phyloP scores from a whole-genome alignment of 2,888 invertebrate species.

The Prosopocoilus inquinatus region DNA sequence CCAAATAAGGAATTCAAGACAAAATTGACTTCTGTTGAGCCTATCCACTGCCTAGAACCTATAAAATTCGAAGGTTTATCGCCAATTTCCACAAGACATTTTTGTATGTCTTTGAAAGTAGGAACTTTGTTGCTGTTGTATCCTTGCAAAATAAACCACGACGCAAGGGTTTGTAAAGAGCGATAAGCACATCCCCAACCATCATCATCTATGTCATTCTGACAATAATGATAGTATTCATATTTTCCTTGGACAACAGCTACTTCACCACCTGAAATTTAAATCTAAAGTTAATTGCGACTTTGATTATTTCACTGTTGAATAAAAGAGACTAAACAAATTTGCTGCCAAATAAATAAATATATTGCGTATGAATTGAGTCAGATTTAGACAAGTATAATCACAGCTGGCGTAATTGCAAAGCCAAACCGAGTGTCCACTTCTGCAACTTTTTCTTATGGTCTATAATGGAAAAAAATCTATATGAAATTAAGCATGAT shows the following conservation, averaged over 20 bases:
- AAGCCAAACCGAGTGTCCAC: conserved; percentile 17
- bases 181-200: conserved; percentile 99
- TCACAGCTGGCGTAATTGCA: conserved; percentile 3
- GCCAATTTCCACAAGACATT: conserved; percentile 89
- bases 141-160: conserved; percentile 90
- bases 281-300: not conserved
- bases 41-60: conserved; percentile 95
- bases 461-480: conserved; percentile 20
- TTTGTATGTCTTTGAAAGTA: conserved; percentile 79
- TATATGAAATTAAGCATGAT: conserved; percentile 12
- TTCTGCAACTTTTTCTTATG: conserved; percentile 15
- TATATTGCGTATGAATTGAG: not conserved
- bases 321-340: conserved; percentile 8
- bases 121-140: conserved; percentile 76
- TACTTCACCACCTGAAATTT: conserved; percentile 51
- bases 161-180: conserved; percentile 92
- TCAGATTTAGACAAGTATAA: not conserved
- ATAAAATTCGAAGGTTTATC: conserved; percentile 88
- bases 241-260: conserved; percentile 80
- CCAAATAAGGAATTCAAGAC: conserved; percentile 80
- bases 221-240: conserved; percentile 95
- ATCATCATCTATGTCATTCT: conserved; percentile 88
- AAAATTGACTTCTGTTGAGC: conserved; percentile 95
- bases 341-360: not conserved
- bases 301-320: not conserved